These are phyloP conservation scores for Seriola rivoliana DNA, from an alignment of 2,113 vertebrate species.

Conservation along the genomic window DNA sequence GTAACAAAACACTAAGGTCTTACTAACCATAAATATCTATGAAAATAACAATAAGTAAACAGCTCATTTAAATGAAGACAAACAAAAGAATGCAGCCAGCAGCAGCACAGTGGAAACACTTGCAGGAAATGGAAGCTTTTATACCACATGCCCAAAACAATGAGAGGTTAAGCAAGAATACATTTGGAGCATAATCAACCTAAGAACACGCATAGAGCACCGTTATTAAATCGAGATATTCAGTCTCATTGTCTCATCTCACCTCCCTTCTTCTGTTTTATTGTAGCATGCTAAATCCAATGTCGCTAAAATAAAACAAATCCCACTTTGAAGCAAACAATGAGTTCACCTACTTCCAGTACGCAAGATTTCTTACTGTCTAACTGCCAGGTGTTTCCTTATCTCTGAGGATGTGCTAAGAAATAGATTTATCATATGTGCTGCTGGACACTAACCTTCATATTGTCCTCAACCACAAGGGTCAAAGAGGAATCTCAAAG, in stretches of 20 bases:
- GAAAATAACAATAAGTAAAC: constrained; percentile 32
- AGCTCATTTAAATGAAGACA: constrained; percentile 31
- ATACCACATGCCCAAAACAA: constrained; percentile 1
- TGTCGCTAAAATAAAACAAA: constrained; percentile 2
- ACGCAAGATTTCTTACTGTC: constrained; percentile 17
- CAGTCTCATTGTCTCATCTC: background rate
- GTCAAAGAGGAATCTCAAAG: constrained; percentile 2
- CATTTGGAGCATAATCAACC: background rate
- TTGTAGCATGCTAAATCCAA: background rate
- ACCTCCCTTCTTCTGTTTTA: background rate
- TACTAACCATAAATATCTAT: constrained; percentile 5
- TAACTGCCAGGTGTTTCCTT: constrained; percentile 57
- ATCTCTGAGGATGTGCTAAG: constrained; percentile 31
- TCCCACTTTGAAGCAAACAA: constrained; percentile 1
- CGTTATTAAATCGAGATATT: background rate
- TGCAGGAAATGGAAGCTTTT: constrained; percentile 25
- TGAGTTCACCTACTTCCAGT: constrained; percentile 35
- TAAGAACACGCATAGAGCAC: background rate
- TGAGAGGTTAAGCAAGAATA: background rate
- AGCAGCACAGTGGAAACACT: constrained; percentile 25
- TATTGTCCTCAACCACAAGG: constrained; percentile 10
- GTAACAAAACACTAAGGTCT: constrained; percentile 8
- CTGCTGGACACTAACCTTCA: constrained; percentile 1
- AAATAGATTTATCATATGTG: constrained; percentile 7
- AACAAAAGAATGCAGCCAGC: constrained; percentile 25